Percentiles rank a stretch among this genome's conserved stretches.
Conservation (phyloP, 2,113 vertebrate genomes). For the Rana temporaria region DNA sequence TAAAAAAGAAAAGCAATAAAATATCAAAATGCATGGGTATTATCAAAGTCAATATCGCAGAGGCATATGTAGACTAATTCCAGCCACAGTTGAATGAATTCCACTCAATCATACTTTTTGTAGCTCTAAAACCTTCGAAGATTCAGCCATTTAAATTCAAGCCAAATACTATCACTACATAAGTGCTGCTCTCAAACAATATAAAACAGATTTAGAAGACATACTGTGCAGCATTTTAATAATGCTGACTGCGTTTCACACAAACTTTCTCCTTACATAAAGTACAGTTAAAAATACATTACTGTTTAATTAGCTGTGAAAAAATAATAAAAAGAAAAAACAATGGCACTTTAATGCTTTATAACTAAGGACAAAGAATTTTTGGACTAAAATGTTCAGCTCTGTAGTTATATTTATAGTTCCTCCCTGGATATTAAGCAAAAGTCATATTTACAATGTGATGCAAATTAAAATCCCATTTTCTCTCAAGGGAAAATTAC, state of each 20-base stretch:
- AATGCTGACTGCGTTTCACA: neutral
- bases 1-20: too few species aligned
- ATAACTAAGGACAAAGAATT: neutral
- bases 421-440: neutral
- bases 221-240: neutral
- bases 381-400: neutral
- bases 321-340: neutral
- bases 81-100: too few species aligned
- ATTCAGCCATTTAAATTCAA: too few species aligned
- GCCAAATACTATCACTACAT: neutral
- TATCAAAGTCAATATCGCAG: too few species aligned
- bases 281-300: neutral
- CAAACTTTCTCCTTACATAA: neutral
- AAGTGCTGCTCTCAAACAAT: neutral
- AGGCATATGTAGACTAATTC: too few species aligned
- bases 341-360: neutral
- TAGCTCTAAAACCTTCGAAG: too few species aligned
- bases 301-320: neutral
- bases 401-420: neutral
- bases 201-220: neutral
- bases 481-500: neutral
- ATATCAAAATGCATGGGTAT: too few species aligned
- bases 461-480: neutral
- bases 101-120: too few species aligned
- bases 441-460: neutral